Percentiles rank a stretch among this genome's conserved stretches.
phyloP scores from a whole-genome alignment of 37 sponge, comb jelly and placozoan species.

The Chondrosia reniformis region DNA sequence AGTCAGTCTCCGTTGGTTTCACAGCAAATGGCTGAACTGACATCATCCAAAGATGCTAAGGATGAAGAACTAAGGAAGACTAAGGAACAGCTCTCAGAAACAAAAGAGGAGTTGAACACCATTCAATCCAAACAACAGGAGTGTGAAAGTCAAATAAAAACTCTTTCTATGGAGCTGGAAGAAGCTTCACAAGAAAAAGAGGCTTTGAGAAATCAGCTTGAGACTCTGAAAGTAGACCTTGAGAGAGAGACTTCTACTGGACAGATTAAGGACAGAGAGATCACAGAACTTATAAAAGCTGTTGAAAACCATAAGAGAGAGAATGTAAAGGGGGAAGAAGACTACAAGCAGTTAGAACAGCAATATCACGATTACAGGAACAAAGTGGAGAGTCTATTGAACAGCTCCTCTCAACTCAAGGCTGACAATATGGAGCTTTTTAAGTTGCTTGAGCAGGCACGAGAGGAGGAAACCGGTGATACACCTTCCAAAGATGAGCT shows the following conservation, averaged over 20 bases:
- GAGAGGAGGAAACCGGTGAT: not conserved
- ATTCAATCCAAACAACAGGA: conserved; percentile 3
- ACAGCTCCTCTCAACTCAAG: conserved; percentile 46
- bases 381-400: conserved; percentile 25
- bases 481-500: conserved; percentile 2
- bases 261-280: not conserved
- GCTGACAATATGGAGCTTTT: conserved; percentile 48
- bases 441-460: conserved; percentile 24
- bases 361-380: conserved; percentile 46
- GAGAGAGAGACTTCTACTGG: not conserved
- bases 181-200: conserved; percentile 4
- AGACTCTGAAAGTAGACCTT: conserved; percentile 14
- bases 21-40: conserved; percentile 15
- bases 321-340: not conserved
- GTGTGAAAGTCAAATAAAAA: not conserved
- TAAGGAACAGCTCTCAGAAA: conserved; percentile 8
- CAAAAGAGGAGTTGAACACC: not conserved
- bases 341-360: conserved; percentile 29
- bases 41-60: not conserved
- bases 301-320: not conserved
- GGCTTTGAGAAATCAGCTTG: not conserved
- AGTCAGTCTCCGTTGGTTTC: not conserved
- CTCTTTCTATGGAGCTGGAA: not conserved
- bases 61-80: conserved; percentile 5
- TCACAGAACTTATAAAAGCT: not conserved